A percentile compares a stretch with the other conserved stretches of the same genome.
These are phyloP conservation scores for Cochlearius cochlearius DNA, from an alignment of 2,113 vertebrate species.

Conservation along the genomic window DNA sequence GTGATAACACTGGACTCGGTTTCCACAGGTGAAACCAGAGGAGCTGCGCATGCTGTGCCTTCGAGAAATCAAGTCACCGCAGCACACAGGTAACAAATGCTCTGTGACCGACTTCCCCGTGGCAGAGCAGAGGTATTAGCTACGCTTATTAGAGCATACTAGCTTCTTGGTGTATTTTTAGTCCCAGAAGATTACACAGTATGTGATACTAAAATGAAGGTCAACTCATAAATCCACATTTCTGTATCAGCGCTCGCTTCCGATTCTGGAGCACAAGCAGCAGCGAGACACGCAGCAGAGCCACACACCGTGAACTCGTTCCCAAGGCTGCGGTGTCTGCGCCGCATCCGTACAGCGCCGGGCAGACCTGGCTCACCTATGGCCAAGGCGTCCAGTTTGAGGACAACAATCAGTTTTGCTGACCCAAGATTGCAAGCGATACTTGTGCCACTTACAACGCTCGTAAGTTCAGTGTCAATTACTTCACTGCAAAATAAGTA, in stretches of 20 bases:
- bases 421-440: fast-evolving
- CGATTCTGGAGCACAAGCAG: background rate
- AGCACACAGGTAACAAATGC: background rate
- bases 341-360: fast-evolving
- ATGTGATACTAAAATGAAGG: constrained; percentile 19
- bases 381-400: fast-evolving
- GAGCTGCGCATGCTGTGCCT: fast-evolving
- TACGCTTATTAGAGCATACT: background rate
- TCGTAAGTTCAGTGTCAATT: background rate
- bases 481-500: background rate
- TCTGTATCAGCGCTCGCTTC: background rate
- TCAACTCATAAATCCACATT: background rate
- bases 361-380: background rate
- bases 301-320: background rate
- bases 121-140: background rate
- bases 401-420: background rate
- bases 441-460: background rate
- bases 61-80: background rate
- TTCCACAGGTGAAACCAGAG: constrained; percentile 35
- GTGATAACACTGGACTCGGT: background rate
- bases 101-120: fast-evolving
- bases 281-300: background rate
- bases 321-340: background rate
- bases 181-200: background rate
- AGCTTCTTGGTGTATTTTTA: background rate